Percentiles rank a stretch among this genome's conserved stretches.
Conservation (phyloP, 2,797 vertebrate genomes). For the Amazona ochrocephala region DNA sequence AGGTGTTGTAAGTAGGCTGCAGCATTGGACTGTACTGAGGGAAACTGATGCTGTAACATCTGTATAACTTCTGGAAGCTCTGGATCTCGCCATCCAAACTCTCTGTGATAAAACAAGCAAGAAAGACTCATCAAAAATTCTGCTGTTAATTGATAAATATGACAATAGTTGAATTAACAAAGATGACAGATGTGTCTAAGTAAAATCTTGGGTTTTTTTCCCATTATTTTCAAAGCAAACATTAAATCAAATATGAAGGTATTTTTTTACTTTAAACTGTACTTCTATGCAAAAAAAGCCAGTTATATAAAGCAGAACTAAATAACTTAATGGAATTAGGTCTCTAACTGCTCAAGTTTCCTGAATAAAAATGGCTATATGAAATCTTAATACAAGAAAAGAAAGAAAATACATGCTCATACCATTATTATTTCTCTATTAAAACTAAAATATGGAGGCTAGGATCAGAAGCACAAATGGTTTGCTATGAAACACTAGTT, state of each 20-base stretch:
- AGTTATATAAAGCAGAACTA: neutral
- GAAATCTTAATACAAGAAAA: conserved; percentile 3
- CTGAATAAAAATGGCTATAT: neutral
- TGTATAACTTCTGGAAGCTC: conserved; percentile 99
- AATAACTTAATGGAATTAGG: neutral
- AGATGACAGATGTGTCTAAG: neutral
- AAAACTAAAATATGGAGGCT: neutral
- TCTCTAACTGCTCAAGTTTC: neutral
- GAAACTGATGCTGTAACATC: conserved; percentile 98
- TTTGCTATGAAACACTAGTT: neutral
- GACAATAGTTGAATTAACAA: neutral
- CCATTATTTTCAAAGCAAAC: neutral
- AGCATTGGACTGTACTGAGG: conserved; percentile 98
- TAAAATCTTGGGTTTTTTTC: neutral
- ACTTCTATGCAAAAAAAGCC: neutral
- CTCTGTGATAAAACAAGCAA: conserved; percentile 80
- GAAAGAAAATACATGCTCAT: neutral
- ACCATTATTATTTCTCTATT: neutral
- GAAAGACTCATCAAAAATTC: neutral
- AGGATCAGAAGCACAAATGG: neutral
- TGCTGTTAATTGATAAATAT: neutral
- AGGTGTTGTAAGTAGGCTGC: conserved; percentile 98
- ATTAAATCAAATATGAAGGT: neutral
- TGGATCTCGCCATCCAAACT: conserved; percentile 98
- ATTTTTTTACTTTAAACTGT: neutral